A percentile compares a stretch with the other conserved stretches of the same genome.
These are phyloP conservation scores for Siphamia tubifer DNA, from an alignment of 2,113 vertebrate genomes.

Conservation along the genomic window DNA sequence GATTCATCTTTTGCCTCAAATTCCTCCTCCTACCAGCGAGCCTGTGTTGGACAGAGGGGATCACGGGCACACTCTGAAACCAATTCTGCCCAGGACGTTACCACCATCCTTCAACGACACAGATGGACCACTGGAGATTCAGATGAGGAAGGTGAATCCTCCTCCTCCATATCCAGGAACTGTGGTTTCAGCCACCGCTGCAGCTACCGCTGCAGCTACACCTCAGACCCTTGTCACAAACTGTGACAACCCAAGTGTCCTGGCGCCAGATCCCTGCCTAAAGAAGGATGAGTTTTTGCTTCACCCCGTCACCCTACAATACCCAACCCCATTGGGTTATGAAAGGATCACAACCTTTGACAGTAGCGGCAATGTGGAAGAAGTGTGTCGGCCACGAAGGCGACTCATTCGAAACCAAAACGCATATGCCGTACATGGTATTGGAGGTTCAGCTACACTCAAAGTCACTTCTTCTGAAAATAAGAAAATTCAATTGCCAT, in stretches of 20 bases:
- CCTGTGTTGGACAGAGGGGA: constrained; percentile 79
- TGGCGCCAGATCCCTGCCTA: constrained; percentile 84
- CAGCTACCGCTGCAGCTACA: constrained; percentile 51
- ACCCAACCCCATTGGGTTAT: constrained; percentile 91
- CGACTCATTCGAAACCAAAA: constrained; percentile 90
- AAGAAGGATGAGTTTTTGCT: constrained; percentile 93
- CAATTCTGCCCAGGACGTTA: constrained; percentile 59
- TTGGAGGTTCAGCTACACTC: constrained; percentile 90
- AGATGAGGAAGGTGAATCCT: constrained; percentile 89
- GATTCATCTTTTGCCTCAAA: constrained; percentile 75
- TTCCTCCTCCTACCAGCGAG: constrained; percentile 75
- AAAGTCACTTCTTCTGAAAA: constrained; percentile 91
- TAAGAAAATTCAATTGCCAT: constrained; percentile 91
- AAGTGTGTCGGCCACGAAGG: constrained; percentile 93
- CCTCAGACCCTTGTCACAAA: constrained; percentile 78
- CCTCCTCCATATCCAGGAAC: constrained; percentile 92
- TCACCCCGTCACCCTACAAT: constrained; percentile 84
- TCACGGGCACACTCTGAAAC: constrained; percentile 83
- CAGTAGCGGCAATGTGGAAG: constrained; percentile 98
- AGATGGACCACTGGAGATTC: constrained; percentile 82
- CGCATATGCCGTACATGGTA: constrained; percentile 86
- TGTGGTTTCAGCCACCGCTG: constrained; percentile 77
- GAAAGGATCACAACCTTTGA: constrained; percentile 98
- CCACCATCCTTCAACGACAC: constrained; percentile 81
- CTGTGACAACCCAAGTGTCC: constrained; percentile 76